These are phyloP conservation scores for Oncorhynchus tshawytscha DNA, from an alignment of 2,113 vertebrate genomes.

Conservation along the genomic window DNA sequence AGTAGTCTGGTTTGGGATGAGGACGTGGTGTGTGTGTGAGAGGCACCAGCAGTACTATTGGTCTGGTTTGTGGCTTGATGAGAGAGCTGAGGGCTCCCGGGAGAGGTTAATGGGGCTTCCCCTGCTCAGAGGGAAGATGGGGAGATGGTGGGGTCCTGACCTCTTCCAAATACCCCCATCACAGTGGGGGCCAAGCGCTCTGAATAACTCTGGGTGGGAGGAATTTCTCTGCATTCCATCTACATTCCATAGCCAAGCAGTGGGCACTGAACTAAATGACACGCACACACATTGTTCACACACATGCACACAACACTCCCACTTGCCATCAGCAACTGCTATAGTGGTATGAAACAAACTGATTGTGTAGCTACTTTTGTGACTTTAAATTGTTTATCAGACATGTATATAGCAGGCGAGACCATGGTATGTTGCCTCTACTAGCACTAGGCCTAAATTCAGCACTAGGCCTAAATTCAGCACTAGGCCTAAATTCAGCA, in stretches of 20 bases:
- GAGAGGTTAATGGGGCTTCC: constrained; percentile 15
- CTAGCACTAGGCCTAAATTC: no score
- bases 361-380: background rate
- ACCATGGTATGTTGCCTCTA: no score
- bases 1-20: background rate
- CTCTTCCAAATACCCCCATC: background rate
- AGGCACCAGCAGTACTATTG: background rate
- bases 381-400: background rate
- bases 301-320: background rate
- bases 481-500: no score
- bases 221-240: constrained; percentile 56
- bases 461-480: no score
- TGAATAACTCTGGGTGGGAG: constrained; percentile 31
- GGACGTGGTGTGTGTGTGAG: background rate
- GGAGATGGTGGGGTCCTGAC: constrained; percentile 16
- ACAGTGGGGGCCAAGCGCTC: constrained; percentile 21
- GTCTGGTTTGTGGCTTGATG: background rate
- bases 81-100: background rate
- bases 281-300: background rate
- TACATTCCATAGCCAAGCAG: constrained; percentile 38
- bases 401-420: background rate
- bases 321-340: background rate
- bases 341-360: background rate
- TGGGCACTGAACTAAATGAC: constrained; percentile 13
- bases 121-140: constrained; percentile 23